Evolutionary conservation across 2,113 vertebrate genomes (phyloP).

Genomic region (Malaclemys terrapin): DNA sequence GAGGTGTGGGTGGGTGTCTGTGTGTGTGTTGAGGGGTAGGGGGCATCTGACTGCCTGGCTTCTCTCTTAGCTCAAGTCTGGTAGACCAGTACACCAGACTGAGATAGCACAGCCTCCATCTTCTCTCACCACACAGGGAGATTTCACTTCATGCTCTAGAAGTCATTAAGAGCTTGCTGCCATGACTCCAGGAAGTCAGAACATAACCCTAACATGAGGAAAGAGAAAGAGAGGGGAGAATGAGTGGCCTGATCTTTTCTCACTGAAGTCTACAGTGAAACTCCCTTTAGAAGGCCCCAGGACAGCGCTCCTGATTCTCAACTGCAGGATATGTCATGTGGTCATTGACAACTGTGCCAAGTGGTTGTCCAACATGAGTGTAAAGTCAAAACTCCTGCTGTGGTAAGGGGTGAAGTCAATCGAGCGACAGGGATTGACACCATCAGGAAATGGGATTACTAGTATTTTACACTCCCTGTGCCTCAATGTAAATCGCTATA

Average conservation of each 20-base stretch:
- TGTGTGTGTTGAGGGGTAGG: background rate
- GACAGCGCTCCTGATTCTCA: background rate
- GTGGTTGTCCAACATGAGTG: background rate
- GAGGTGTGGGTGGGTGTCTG: rapidly evolving
- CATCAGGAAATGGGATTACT: background rate
- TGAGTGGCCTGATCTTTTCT: background rate
- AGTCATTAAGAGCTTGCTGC: background rate
- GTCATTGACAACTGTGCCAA: background rate
- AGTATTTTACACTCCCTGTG: background rate
- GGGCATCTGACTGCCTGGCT: background rate
- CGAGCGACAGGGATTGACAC: background rate
- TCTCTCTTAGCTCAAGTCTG: background rate
- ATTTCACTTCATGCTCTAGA: background rate
- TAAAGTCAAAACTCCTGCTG: background rate
- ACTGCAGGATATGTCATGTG: background rate
- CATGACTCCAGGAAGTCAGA: background rate
- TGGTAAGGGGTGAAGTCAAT: background rate
- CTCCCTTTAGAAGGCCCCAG: rapidly evolving
- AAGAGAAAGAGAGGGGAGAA: background rate
- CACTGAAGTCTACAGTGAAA: background rate
- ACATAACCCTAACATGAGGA: background rate
- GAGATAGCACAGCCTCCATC: rapidly evolving
- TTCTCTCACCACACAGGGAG: rapidly evolving
- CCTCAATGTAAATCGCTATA: background rate
- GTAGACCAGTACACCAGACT: background rate